Evolutionary conservation across 35 echinoderm and acorn worm species (phyloP), one percentile per base, ranked within the genome.

Genomic region (Apostichopus californicus): DNA sequence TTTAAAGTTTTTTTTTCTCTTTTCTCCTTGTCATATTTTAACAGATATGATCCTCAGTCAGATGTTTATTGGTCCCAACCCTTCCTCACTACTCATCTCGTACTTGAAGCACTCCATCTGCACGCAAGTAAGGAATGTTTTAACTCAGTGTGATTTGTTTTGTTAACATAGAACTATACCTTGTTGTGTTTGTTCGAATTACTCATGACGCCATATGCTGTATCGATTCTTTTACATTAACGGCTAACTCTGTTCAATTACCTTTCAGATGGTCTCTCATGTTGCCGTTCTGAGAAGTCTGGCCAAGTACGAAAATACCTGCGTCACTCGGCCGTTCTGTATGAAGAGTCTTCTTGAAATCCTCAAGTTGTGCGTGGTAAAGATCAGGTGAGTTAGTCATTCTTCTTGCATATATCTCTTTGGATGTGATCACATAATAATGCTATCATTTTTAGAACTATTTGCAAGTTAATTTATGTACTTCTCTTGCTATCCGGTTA

Each of bases 21-120:
- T 52, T 52, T 81, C 34, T 46, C 34, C 34, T 46, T 46, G 34
- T 46, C 34, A 46, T 46, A 46, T 46, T 46, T 46, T 46, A 46
- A 46, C 96, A 98, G 96, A 95, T 72, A 98, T 98, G 92, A 89
- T 98, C 8, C 79, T 98, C 60, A 98, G 92, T 56, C 96, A 98
- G 60, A 92, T 94, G 20, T 95, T 98, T 90, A 93, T 98, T 85
- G 96, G 96, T 23, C 96, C 96, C 5, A 95, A 93, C 79, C 96
- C 96, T 11, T 95, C 92, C 61, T 77, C 87, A 13, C 73, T 98
- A 11, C 95, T 98, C 17, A 92, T 95, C 53, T 98, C 96, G 9
- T 98, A 98, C 81, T 90, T 98, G 52, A 98, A 95, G 53, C 96
- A 98, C 81, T 92, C 94, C 46, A 98, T 98, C 28, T 93, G 85